phyloP scores from a whole-genome alignment of 2,113 vertebrate species.

The Gobio gobio region DNA sequence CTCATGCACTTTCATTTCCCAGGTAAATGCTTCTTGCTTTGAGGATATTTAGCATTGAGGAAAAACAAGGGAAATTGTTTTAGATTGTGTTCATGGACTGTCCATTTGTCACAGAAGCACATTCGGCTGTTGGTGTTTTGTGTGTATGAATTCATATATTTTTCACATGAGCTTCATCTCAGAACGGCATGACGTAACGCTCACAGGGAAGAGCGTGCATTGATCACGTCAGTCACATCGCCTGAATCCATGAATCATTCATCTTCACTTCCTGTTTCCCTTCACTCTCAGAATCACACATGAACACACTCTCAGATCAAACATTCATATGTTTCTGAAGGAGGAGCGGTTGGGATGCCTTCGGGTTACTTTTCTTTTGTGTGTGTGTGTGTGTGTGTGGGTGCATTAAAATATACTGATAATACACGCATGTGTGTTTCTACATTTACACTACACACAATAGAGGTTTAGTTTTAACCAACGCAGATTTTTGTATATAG shows the following conservation, averaged over 20 bases:
- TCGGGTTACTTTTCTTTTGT: too few relatives aligned
- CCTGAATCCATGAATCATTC: neutral
- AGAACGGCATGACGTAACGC: neutral
- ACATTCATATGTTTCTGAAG: too few relatives aligned
- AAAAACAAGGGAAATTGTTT: neutral
- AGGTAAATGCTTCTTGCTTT: neutral
- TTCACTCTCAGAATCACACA: neutral
- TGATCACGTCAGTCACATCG: neutral
- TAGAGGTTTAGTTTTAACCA: too few relatives aligned
- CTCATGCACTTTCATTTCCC: neutral
- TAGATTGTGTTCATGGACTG: neutral
- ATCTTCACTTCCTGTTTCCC: neutral
- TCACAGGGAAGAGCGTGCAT: neutral
- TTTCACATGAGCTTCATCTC: neutral
- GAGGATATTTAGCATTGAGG: neutral
- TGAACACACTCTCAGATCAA: too few relatives aligned
- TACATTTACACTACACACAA: too few relatives aligned
- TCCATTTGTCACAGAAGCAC: neutral
- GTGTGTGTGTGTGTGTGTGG: too few relatives aligned
- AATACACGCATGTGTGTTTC: too few relatives aligned
- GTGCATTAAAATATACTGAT: too few relatives aligned
- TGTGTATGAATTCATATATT: neutral
- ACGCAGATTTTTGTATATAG: too few relatives aligned
- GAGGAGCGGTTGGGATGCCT: too few relatives aligned
- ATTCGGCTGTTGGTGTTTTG: neutral